These are phyloP conservation scores for Pteropus rufus DNA, from an alignment of 2,797 vertebrate species.

Conservation along the genomic window DNA sequence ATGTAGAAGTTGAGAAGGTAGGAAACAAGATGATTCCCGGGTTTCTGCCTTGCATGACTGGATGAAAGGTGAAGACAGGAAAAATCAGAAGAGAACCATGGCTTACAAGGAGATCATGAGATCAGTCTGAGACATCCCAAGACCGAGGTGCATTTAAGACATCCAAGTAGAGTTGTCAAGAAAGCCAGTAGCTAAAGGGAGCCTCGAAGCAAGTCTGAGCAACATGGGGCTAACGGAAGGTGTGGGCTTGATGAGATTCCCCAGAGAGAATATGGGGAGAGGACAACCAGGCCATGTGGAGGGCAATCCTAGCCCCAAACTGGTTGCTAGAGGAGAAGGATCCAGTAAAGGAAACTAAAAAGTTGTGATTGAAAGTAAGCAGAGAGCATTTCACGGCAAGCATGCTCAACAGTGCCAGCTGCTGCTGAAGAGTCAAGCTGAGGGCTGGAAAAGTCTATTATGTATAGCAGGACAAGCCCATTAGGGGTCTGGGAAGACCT, in stretches of 20 bases:
- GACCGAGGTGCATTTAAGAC: neutral
- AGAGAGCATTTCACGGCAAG: neutral
- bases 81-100: neutral
- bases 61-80: neutral
- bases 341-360: fast-evolving
- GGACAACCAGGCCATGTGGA: neutral
- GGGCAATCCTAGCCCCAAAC: too few relatives aligned
- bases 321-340: neutral
- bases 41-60: neutral
- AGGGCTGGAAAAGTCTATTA: neutral
- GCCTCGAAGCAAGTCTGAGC: neutral
- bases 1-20: neutral
- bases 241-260: too few relatives aligned
- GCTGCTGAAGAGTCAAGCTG: neutral
- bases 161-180: neutral
- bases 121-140: neutral
- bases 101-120: neutral
- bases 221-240: neutral
- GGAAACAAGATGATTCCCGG: neutral
- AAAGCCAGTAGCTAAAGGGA: neutral
- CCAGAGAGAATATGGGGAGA: neutral
- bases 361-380: neutral
- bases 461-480: neutral
- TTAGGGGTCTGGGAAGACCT: neutral
- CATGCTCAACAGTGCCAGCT: neutral